Conservation (phyloP, 2,797 vertebrate species). For the Champsocephalus gunnari region DNA sequence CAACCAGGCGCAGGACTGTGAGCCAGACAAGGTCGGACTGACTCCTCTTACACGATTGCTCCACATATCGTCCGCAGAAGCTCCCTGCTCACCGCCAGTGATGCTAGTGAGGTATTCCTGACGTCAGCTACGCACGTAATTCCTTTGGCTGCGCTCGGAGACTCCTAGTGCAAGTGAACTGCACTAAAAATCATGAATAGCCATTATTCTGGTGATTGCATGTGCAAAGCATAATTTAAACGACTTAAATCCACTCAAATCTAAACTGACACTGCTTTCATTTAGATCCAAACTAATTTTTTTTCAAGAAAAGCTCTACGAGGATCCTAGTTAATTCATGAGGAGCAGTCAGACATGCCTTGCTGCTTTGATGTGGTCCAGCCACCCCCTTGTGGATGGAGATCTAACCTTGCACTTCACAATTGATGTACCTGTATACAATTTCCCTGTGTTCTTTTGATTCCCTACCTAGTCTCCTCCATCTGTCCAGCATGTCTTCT, state of each 20-base stretch:
- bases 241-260: neutral
- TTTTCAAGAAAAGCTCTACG: neutral
- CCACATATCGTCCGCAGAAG: slow-evolving; percentile 60
- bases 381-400: slow-evolving; percentile 70
- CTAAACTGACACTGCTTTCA: neutral
- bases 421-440: slow-evolving; percentile 31
- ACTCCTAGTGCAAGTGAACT: slow-evolving; percentile 45
- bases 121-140: slow-evolving; percentile 73
- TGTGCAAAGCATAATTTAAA: neutral
- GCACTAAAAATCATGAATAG: slow-evolving; percentile 20
- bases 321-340: slow-evolving; percentile 30
- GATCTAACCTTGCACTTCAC: slow-evolving; percentile 27
- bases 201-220: neutral
- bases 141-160: slow-evolving; percentile 65
- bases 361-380: slow-evolving; percentile 55
- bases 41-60: slow-evolving; percentile 62
- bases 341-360: slow-evolving; percentile 21
- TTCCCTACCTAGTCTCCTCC: slow-evolving; percentile 5
- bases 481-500: neutral
- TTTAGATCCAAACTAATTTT: neutral
- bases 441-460: slow-evolving; percentile 16
- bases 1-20: slow-evolving; percentile 59
- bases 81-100: slow-evolving; percentile 64
- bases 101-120: slow-evolving; percentile 67
- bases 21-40: slow-evolving; percentile 79